Percentiles rank a stretch among this genome's conserved stretches.
These are phyloP conservation scores for Palythoa grandis DNA, from an alignment of 92 coral and sea anemone species.

Conservation along the genomic window DNA sequence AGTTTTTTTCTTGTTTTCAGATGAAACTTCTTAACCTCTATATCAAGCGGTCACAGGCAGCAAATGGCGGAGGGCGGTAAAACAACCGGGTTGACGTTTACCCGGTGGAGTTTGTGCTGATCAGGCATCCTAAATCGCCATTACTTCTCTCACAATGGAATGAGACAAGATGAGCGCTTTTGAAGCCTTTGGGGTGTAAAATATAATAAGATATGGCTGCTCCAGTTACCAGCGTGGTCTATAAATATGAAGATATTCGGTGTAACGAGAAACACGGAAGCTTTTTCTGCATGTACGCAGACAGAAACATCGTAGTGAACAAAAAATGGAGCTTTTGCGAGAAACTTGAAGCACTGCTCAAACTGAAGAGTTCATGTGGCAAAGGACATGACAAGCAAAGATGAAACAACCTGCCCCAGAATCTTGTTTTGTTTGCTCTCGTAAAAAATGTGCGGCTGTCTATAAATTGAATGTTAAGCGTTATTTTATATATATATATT, in stretches of 20 bases:
- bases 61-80: constrained; percentile 76
- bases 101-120: constrained; percentile 5
- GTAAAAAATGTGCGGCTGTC: neutral
- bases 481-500: neutral
- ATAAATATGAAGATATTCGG: neutral
- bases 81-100: neutral
- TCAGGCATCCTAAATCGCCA: neutral
- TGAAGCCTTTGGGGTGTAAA: neutral
- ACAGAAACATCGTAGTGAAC: neutral
- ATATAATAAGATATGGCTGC: neutral
- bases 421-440: neutral
- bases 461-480: neutral
- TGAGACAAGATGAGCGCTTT: neutral
- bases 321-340: neutral
- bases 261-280: neutral
- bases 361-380: neutral
- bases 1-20: constrained; percentile 37
- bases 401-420: neutral
- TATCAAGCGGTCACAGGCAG: constrained; percentile 96
- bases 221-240: neutral
- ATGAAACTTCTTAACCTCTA: constrained; percentile 96
- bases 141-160: neutral
- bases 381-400: neutral
- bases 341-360: neutral
- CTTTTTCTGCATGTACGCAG: neutral